Percentiles rank a stretch among this genome's conserved stretches.
These are phyloP conservation scores for Agriopis leucophaearia DNA, from an alignment of 2,888 invertebrate species.

Conservation along the genomic window DNA sequence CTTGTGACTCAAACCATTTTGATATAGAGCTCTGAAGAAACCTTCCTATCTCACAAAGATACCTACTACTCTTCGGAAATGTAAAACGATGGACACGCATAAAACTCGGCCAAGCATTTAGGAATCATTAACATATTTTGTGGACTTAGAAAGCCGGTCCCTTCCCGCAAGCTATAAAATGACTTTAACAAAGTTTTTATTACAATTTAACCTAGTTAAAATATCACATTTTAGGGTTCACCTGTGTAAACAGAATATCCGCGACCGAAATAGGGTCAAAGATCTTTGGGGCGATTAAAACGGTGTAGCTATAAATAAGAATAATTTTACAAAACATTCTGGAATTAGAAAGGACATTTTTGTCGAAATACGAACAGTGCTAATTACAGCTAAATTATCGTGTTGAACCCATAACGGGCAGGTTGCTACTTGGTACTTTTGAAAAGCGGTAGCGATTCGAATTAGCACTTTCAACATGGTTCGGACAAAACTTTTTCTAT, in stretches of 20 bases:
- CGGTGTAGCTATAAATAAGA: conserved; percentile 68
- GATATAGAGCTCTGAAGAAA: too few species aligned
- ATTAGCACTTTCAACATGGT: background rate
- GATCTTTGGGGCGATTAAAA: conserved; percentile 68
- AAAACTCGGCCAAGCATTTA: conserved; percentile 19
- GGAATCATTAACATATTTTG: conserved; percentile 31
- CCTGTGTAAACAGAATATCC: conserved; percentile 39
- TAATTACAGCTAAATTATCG: conserved; percentile 82
- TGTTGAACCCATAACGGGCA: conserved; percentile 60
- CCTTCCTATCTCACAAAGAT: too few species aligned
- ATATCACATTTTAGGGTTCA: conserved; percentile 43
- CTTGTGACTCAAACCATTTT: too few species aligned
- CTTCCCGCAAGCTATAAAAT: conserved; percentile 26
- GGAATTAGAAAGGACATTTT: conserved; percentile 75
- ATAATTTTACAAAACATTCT: conserved; percentile 69
- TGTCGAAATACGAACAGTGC: conserved; percentile 77
- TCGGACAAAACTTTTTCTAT: too few species aligned
- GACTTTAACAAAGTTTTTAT: conserved; percentile 35
- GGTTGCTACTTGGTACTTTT: conserved; percentile 38
- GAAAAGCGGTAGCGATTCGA: conserved; percentile 40
- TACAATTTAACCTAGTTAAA: conserved; percentile 42
- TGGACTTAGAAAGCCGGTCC: conserved; percentile 17
- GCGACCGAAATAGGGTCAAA: conserved; percentile 50
- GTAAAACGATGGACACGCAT: background rate
- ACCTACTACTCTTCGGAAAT: background rate